phyloP scores from a whole-genome alignment of 2,797 vertebrate species.

The Neomorphus geoffroyi region DNA sequence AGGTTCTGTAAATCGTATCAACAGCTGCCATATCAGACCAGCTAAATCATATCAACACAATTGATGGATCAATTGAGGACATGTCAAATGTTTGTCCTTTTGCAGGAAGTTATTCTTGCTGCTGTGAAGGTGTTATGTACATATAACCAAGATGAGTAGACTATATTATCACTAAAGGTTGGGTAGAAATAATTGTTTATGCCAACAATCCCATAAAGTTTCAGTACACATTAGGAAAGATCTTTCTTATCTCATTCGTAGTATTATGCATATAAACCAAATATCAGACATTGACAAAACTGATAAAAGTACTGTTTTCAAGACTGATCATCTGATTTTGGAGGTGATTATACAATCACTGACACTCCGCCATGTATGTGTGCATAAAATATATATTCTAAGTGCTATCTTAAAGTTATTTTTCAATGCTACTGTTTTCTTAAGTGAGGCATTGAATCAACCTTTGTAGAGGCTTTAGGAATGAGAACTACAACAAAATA shows the following conservation, averaged over 20 bases:
- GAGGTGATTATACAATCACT: background rate
- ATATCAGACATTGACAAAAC: background rate
- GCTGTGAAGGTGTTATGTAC: background rate
- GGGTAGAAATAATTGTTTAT: background rate
- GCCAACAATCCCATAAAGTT: background rate
- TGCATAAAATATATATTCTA: background rate
- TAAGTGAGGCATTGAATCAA: background rate
- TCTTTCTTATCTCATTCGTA: background rate
- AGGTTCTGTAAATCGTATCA: background rate
- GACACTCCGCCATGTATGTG: accelerated
- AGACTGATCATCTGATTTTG: background rate
- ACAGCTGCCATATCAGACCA: no score
- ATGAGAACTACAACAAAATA: background rate
- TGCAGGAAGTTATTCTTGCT: background rate
- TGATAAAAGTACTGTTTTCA: background rate
- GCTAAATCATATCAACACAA: background rate
- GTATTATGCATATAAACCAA: background rate
- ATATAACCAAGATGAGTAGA: accelerated
- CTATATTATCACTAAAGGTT: background rate
- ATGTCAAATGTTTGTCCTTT: background rate
- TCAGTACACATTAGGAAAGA: background rate
- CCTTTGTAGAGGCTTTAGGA: background rate
- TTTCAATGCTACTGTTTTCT: background rate
- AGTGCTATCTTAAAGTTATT: background rate
- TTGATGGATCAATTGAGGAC: background rate